Conservation (phyloP, 2,113 vertebrate genomes). For the Clarias batrachus region DNA sequence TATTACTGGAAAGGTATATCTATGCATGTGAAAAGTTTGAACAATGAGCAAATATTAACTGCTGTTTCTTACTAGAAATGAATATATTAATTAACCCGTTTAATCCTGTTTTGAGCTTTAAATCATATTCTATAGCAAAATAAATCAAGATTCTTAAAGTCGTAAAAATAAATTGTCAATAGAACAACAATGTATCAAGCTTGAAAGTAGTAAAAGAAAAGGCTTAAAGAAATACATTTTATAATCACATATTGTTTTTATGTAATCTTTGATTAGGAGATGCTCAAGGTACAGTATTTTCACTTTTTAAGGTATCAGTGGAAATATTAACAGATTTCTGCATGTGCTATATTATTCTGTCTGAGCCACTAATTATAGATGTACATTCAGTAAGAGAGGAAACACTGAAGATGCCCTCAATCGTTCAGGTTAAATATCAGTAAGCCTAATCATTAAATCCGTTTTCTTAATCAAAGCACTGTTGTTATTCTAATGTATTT, state of each 20-base stretch:
- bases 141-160: neutral
- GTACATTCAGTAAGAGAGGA: neutral
- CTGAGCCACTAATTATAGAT: neutral
- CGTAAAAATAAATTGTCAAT: neutral
- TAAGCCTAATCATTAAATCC: neutral
- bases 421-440: neutral
- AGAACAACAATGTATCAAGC: neutral
- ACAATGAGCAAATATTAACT: neutral
- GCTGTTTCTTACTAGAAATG: neutral
- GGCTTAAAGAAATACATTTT: neutral
- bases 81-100: neutral
- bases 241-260: neutral
- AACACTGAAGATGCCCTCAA: neutral
- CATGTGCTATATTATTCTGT: neutral
- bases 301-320: neutral
- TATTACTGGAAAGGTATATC: neutral
- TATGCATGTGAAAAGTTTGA: neutral
- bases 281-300: neutral
- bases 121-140: neutral
- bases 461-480: neutral
- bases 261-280: neutral
- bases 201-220: neutral
- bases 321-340: neutral
- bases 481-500: neutral
- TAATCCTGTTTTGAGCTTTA: neutral